Evolutionary conservation across 2,113 vertebrate genomes (phyloP).

Genomic region (Pipra filicauda): DNA sequence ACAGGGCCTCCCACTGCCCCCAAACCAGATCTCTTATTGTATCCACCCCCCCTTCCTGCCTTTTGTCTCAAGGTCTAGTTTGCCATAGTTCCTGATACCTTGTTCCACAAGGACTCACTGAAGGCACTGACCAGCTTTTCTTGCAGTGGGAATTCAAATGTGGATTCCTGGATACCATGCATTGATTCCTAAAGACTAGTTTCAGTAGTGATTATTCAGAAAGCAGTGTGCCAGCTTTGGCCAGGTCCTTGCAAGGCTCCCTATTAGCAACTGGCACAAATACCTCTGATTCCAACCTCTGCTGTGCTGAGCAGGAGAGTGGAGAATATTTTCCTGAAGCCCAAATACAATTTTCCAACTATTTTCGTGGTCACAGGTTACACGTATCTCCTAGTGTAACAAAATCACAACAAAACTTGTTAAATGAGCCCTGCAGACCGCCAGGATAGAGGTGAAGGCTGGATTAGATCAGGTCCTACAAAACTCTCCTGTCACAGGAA

Average conservation of each 20-base stretch:
- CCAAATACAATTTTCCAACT: background rate
- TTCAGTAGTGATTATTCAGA: background rate
- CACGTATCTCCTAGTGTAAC: accelerated
- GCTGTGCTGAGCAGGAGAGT: background rate
- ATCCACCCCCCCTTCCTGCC: background rate
- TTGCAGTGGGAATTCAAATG: background rate
- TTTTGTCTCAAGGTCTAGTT: background rate
- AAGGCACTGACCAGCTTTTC: background rate
- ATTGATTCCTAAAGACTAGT: background rate
- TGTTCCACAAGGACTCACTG: background rate
- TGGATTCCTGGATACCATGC: background rate
- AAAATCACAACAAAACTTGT: accelerated
- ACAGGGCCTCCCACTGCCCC: background rate
- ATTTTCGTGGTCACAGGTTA: background rate
- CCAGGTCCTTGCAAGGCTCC: background rate
- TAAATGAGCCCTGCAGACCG: background rate
- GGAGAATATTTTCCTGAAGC: background rate
- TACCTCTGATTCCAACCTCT: background rate
- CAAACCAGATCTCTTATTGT: background rate
- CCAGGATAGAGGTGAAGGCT: background rate
- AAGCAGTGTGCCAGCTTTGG: background rate
- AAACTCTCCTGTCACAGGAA: background rate
- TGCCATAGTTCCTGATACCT: background rate
- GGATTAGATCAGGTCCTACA: background rate
- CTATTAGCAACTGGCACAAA: background rate